Base-by-base conservation (phyloP, 1,140 invertebrate species). In the Trichonephila inaurata region DNA sequence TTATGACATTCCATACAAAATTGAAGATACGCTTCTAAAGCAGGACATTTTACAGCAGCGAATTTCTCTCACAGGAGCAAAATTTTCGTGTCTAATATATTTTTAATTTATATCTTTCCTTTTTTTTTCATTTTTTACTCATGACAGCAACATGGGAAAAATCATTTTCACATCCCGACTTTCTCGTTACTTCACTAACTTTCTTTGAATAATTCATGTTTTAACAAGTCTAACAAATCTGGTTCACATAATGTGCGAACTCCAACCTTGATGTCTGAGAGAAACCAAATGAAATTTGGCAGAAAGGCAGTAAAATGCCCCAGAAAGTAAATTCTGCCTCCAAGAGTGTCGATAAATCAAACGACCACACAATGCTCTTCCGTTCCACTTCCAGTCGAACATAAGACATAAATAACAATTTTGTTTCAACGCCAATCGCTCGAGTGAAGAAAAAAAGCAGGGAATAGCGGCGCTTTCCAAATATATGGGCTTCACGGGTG, bases 401-500 rank as follows among this genome's bases (percentile, higher is more conserved):
- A 21, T 12, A n/a, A 58, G 33, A 21, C 87, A 89, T 89, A 89
- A 89, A 89, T 58, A 89, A 72, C 87, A 60, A 60, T 86, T 72
- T 61, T 72, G 66, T 69, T 89, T 89, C 61, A 66, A 44, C 40
- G 64, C 62, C 62, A 40, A 72, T 89, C 66, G 61, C 66, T 51
- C 18, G 62, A 21, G n/a, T 89, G 64, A 58, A 85, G 83, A 89
- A 72, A 89, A 44, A 69, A 62, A 51, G 64, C 87, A 89, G 28
- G 6, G 28, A 86, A 86, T 60, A 86, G 28, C 24, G 24, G 58
- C 18, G 21, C 16, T 28, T 33, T 33, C 24, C 64, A 61, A 89
- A 66, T 28, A 89, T 69, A 51, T 89, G 64, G 72, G 21, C 61
- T 44, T 82, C 69, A 89, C 88, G 89, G 89, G 72, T 91, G 89